Evolutionary conservation across 2,888 invertebrate genomes (phyloP).

Genomic region (Lysandra coridon): DNA sequence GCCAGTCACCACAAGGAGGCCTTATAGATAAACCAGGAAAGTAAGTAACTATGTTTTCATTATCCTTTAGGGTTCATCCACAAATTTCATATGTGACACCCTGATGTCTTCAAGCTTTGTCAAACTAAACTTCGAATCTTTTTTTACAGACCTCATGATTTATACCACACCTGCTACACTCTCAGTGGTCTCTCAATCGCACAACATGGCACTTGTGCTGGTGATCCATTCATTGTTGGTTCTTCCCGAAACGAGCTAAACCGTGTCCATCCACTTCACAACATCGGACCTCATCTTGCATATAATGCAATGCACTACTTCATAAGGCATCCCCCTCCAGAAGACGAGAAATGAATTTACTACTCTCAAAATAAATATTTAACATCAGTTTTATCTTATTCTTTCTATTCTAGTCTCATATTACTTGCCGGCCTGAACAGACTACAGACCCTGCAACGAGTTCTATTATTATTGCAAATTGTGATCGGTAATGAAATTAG

Average conservation of each 20-base stretch:
- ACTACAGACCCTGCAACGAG: neutral
- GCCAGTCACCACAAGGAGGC: slow-evolving; percentile 93
- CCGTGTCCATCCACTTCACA: slow-evolving; percentile 90
- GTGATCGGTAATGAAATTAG: neutral
- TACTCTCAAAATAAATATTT: neutral
- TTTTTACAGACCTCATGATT: slow-evolving; percentile 87
- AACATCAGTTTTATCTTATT: neutral
- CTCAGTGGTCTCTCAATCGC: slow-evolving; percentile 96
- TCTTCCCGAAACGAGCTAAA: slow-evolving; percentile 85
- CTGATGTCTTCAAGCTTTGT: neutral
- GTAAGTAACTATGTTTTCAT: slow-evolving; percentile 74
- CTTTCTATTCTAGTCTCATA: neutral
- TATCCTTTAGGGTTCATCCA: neutral
- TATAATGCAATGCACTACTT: slow-evolving; percentile 77
- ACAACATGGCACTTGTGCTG: slow-evolving; percentile 84
- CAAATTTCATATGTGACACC: too few species aligned
- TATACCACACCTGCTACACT: slow-evolving; percentile 98
- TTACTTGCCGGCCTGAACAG: too few species aligned
- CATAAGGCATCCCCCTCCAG: slow-evolving; percentile 69
- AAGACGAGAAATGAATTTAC: slow-evolving; percentile 59
- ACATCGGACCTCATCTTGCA: slow-evolving; percentile 85
- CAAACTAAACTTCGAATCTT: neutral
- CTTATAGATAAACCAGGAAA: slow-evolving; percentile 98
- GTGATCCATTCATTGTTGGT: slow-evolving; percentile 82
- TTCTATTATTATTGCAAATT: neutral